Evolutionary conservation across 2,888 invertebrate genomes (phyloP), one percentile per base, ranked within the genome.

Genomic region (Aelia acuminata): DNA sequence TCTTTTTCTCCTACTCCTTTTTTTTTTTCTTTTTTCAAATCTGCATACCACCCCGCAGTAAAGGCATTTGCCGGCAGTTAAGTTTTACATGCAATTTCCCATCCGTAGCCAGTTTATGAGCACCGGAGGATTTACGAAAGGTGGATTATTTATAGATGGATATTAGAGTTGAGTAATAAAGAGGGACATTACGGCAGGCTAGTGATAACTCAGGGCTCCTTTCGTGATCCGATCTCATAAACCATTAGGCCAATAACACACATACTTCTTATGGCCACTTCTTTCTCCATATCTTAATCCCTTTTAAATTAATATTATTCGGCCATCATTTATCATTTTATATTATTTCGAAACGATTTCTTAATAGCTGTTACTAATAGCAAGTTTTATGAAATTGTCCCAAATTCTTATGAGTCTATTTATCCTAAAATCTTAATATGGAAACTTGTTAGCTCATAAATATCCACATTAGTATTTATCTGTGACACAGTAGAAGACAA

Each of bases 61-160:
- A 70, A 70, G 63, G 63, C 63, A 70, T 70, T 70, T 70, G 63
- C 63, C 63, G 63, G 63, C 63, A 80, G 43, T 80, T 80, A 80
- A 47, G 80, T 80, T 80, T 80, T 47, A 80, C 80, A 80, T 80
- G 80, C 80, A 43, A 80, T 80, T 80, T 80, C 39, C 43, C 43
- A 10, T 22, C 43, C 10, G n/a, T 20, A 80, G 80, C 4, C n/a
- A 47, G 35, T 39, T 80, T 43, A 80, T 11, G 11, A 11, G 43
- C 43, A 7, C 43, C 22, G 22, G 15, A 43, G 39, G 80, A 80
- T 80, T 80, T 80, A 43, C 22, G 39, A 39, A 80, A 47, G 80
- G 80, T 47, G 3, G 39, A 47, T 47, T 80, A 47, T 47, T 80
- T 80, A 80, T 39, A 43, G 39, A 80, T 80, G 80, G 39, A 43